These are phyloP conservation scores for Hippasteria phrygiana DNA, from an alignment of 53 echinoderm and acorn worm genomes.

Conservation along the genomic window DNA sequence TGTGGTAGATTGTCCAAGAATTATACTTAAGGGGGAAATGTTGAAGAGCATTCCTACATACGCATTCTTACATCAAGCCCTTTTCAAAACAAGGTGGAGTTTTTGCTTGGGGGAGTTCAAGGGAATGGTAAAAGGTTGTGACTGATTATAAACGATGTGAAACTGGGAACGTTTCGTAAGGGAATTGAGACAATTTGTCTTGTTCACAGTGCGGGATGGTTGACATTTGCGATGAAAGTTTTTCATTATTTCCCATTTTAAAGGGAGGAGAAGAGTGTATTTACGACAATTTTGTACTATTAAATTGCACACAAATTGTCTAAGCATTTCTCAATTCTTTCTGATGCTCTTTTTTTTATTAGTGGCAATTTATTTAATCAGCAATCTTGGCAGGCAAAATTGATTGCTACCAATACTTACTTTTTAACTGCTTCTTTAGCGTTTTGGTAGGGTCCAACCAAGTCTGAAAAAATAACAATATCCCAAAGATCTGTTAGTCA, in stretches of 20 bases:
- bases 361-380: background rate
- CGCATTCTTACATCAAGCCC: constrained; percentile 1
- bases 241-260: too few relatives aligned
- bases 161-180: background rate
- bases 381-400: background rate
- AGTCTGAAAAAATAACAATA: constrained; percentile 65
- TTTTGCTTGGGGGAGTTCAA: background rate
- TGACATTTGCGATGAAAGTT: too few relatives aligned
- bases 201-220: too few relatives aligned
- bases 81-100: background rate
- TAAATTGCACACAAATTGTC: too few relatives aligned
- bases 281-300: too few relatives aligned
- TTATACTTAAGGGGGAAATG: background rate
- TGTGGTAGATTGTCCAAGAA: background rate
- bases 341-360: too few relatives aligned
- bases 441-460: constrained; percentile 96
- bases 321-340: too few relatives aligned
- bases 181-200: background rate
- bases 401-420: constrained; percentile 87
- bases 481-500: too few relatives aligned
- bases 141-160: background rate
- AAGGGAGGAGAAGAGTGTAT: too few relatives aligned
- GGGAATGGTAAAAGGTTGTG: background rate
- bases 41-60: background rate
- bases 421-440: constrained; percentile 90